phyloP scores from a whole-genome alignment of 2,888 invertebrate genomes.

The Phaonia tiefii region DNA sequence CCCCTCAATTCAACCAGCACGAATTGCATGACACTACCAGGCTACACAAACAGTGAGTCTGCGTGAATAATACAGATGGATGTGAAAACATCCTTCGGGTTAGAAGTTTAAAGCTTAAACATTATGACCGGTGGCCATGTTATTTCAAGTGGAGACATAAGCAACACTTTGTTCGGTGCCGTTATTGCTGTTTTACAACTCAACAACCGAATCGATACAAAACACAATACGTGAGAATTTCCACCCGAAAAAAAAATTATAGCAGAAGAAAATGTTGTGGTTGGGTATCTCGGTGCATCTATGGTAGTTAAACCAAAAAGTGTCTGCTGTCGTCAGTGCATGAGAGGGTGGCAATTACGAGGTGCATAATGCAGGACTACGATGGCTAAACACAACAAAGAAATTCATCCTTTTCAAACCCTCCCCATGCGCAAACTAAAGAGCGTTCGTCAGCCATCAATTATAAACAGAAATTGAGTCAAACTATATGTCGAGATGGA shows the following conservation, averaged over 20 bases:
- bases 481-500: slow-evolving; percentile 12
- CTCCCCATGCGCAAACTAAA: not conserved
- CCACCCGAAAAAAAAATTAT: not conserved
- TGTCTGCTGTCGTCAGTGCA: slow-evolving; percentile 10
- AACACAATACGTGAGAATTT: slow-evolving; percentile 62
- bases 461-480: slow-evolving; percentile 39
- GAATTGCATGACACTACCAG: slow-evolving; percentile 55
- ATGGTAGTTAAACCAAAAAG: slow-evolving; percentile 53
- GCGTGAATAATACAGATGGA: slow-evolving; percentile 39
- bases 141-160: slow-evolving; percentile 73
- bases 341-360: not conserved
- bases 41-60: slow-evolving; percentile 41
- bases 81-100: slow-evolving; percentile 26
- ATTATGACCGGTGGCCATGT: slow-evolving; percentile 53
- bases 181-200: slow-evolving; percentile 12
- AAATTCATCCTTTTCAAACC: slow-evolving; percentile 1
- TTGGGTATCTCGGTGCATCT: slow-evolving; percentile 33
- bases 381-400: slow-evolving; percentile 12
- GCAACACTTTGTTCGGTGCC: slow-evolving; percentile 76
- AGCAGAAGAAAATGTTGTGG: too few relatives aligned
- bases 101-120: not conserved
- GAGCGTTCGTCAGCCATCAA: slow-evolving; percentile 40
- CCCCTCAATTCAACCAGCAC: slow-evolving; percentile 4
- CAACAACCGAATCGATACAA: too few relatives aligned
- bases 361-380: slow-evolving; percentile 2